phyloP scores from a whole-genome alignment of 2,113 vertebrate genomes.

The Carassius auratus region DNA sequence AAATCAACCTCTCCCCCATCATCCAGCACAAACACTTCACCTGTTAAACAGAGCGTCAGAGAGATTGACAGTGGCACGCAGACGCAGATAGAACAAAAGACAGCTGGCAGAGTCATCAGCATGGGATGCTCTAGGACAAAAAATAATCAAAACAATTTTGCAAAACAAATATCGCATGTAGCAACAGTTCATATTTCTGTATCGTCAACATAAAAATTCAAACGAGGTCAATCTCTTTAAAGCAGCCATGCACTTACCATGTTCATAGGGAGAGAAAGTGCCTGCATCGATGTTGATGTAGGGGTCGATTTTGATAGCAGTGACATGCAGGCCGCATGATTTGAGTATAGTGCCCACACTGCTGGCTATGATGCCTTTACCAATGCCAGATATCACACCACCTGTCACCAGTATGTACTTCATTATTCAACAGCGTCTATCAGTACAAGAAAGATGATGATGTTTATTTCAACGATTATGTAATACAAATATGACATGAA shows the following conservation, averaged over 20 bases:
- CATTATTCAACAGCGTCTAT: constrained; percentile 73
- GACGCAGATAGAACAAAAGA: background rate
- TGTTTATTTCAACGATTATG: background rate
- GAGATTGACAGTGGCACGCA: background rate
- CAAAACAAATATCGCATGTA: background rate
- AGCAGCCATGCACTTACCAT: constrained; percentile 76
- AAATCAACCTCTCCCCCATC: constrained; percentile 95
- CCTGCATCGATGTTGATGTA: constrained; percentile 80
- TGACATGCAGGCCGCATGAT: constrained; percentile 88
- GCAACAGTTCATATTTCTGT: background rate
- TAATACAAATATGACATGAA: no score
- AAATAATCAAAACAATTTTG: background rate
- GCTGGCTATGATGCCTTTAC: constrained; percentile 96
- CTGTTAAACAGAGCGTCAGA: constrained; percentile 65
- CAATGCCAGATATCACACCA: constrained; percentile 95
- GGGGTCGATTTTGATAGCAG: no score
- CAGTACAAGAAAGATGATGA: background rate
- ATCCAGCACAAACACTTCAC: constrained; percentile 94
- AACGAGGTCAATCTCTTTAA: background rate
- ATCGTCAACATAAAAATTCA: background rate
- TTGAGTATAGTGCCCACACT: constrained; percentile 96
- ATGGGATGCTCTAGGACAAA: background rate
- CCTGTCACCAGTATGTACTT: constrained; percentile 97
- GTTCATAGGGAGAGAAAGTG: constrained; percentile 95
- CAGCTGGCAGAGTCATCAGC: background rate